Evolutionary conservation across 2,888 invertebrate genomes (phyloP).

Genomic region (Masnerella sp.): DNA sequence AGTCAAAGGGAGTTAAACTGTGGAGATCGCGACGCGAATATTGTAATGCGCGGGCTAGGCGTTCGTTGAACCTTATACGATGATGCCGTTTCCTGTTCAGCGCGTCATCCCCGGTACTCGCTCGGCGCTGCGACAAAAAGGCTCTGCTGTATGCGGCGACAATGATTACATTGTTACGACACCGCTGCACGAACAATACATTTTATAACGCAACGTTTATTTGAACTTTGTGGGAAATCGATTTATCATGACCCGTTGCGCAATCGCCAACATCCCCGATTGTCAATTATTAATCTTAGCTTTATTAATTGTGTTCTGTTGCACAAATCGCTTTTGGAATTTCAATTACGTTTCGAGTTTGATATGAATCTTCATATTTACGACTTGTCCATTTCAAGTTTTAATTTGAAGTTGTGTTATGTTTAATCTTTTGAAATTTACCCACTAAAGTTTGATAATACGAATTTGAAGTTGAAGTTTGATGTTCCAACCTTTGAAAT

Average conservation of each 20-base stretch:
- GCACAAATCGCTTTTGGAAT: too few relatives aligned
- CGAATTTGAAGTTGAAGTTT: too few relatives aligned
- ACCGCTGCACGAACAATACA: conserved; percentile 49
- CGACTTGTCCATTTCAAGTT: too few relatives aligned
- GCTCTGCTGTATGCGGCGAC: conserved; percentile 39
- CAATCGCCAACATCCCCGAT: conserved; percentile 31
- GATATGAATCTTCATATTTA: too few relatives aligned
- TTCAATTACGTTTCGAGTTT: too few relatives aligned
- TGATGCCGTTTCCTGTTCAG: conserved; percentile 63
- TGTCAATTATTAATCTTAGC: too few relatives aligned
- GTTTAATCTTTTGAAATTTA: too few relatives aligned
- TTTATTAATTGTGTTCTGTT: too few relatives aligned
- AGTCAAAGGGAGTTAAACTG: conserved; percentile 54
- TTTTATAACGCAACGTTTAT: conserved; percentile 52
- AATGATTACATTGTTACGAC: conserved; percentile 54
- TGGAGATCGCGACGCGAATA: conserved; percentile 69
- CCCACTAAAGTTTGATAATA: too few relatives aligned
- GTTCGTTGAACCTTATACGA: conserved; percentile 70
- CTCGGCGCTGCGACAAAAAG: conserved; percentile 41
- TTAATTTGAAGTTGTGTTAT: too few relatives aligned
- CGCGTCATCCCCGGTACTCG: conserved; percentile 48
- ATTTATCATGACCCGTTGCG: conserved; percentile 51
- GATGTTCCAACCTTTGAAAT: too few relatives aligned
- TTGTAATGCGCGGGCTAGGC: conserved; percentile 72
- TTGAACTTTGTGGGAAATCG: conserved; percentile 50